A percentile compares a stretch with the other conserved stretches of the same genome.
Conservation (phyloP, 2,797 vertebrate genomes). For the Gymnopithys bicolor region DNA sequence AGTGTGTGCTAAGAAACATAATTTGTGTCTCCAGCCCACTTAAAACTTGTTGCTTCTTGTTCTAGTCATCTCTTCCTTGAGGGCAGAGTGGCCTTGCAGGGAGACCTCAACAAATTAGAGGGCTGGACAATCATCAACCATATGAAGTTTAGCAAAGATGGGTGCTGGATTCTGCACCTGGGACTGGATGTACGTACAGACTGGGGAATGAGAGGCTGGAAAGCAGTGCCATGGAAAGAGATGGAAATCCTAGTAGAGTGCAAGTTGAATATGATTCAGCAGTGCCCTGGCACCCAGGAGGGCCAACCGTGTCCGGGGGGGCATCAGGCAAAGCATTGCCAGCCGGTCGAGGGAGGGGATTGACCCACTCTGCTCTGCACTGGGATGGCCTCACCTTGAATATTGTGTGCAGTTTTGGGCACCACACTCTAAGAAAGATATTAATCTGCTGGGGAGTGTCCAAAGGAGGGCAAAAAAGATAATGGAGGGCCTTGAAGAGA, state of each 20-base stretch:
- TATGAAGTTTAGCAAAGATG: neutral
- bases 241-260: rapidly evolving
- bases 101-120: neutral
- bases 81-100: neutral
- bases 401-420: neutral
- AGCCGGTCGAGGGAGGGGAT: rapidly evolving
- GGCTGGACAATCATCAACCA: neutral
- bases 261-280: neutral
- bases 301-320: rapidly evolving
- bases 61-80: neutral
- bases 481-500: neutral
- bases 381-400: rapidly evolving
- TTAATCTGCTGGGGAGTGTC: neutral
- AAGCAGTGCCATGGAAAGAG: rapidly evolving
- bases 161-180: neutral
- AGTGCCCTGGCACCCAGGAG: neutral
- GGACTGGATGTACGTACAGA: rapidly evolving
- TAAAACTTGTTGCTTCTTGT: neutral
- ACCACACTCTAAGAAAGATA: neutral
- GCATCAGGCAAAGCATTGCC: rapidly evolving
- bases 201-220: neutral
- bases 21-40: neutral
- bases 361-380: rapidly evolving
- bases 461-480: neutral
- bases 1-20: neutral